phyloP scores from a whole-genome alignment of 1,140 invertebrate species.

The Idris sp. region DNA sequence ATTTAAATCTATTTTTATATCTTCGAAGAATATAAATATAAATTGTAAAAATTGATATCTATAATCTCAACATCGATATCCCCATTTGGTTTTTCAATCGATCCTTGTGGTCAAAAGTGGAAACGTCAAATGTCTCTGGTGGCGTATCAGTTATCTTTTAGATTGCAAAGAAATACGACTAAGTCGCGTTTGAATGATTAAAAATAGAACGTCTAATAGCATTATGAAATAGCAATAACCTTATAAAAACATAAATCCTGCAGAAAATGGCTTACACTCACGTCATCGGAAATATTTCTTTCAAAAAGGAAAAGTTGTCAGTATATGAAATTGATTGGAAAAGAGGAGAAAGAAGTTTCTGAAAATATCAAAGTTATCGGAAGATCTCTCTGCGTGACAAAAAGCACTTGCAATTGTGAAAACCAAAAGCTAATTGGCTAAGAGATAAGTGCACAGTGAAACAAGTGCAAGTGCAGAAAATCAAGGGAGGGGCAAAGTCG shows the following conservation, averaged over 20 bases:
- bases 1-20: too few relatives aligned
- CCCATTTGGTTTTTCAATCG: too few relatives aligned
- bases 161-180: slow-evolving; percentile 37
- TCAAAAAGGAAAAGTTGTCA: too few relatives aligned
- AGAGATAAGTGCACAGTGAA: slow-evolving; percentile 36
- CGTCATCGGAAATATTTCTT: too few relatives aligned
- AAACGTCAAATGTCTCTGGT: slow-evolving; percentile 43
- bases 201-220: slow-evolving; percentile 28
- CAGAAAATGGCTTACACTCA: not conserved
- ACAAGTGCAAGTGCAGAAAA: slow-evolving; percentile 36
- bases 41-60: too few relatives aligned
- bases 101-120: slow-evolving; percentile 44
- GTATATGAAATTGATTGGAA: not conserved
- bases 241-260: slow-evolving; percentile 19
- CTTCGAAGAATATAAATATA: too few relatives aligned
- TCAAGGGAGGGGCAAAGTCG: slow-evolving; percentile 20
- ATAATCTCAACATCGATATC: too few relatives aligned
- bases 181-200: slow-evolving; percentile 15
- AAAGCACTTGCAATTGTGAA: too few relatives aligned
- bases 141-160: slow-evolving; percentile 38
- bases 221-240: slow-evolving; percentile 22
- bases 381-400: too few relatives aligned
- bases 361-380: too few relatives aligned
- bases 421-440: slow-evolving; percentile 30
- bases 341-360: too few relatives aligned